Conservation (phyloP, 2,113 vertebrate species). For the Pycnonotus jocosus region DNA sequence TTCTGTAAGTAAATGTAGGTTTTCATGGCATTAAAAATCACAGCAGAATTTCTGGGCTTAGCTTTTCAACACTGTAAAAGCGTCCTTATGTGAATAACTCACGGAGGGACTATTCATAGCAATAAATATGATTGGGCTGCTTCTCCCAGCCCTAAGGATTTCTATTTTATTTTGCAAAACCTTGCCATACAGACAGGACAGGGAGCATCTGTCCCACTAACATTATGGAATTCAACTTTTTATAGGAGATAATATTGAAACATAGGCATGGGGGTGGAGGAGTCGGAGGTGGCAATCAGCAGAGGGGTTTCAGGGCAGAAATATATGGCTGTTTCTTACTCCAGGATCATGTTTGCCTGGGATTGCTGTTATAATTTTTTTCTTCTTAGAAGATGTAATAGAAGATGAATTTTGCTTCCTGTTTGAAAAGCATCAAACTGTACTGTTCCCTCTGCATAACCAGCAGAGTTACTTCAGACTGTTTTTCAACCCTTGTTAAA, state of each 20-base stretch:
- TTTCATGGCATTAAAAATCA: background rate
- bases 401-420: background rate
- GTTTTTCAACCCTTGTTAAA: background rate
- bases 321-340: background rate
- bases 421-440: background rate
- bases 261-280: rapidly evolving
- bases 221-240: background rate
- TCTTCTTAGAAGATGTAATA: background rate
- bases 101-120: background rate
- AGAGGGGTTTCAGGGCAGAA: background rate
- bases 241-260: background rate
- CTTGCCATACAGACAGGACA: background rate
- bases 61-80: background rate
- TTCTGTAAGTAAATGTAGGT: background rate
- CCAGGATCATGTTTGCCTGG: background rate
- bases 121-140: too few relatives aligned
- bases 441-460: background rate
- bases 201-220: background rate
- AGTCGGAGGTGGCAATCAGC: background rate
- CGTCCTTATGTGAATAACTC: background rate
- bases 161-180: background rate
- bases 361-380: background rate
- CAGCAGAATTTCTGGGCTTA: background rate
- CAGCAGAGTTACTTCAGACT: background rate
- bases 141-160: background rate